phyloP scores from a whole-genome alignment of 2,888 invertebrate species.

The Eupeodes latifasciatus region DNA sequence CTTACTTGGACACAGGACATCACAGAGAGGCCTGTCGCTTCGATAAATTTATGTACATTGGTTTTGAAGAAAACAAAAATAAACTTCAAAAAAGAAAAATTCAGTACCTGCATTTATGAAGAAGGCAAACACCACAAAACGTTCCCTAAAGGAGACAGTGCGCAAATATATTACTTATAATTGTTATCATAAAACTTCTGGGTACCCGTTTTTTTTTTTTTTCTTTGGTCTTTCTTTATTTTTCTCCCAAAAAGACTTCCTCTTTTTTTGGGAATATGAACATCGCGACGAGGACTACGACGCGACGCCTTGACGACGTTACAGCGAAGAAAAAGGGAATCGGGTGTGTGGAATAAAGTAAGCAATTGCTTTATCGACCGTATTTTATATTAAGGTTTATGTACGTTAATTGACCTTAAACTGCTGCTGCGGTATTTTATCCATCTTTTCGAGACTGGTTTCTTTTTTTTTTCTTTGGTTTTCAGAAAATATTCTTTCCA shows the following conservation, averaged over 20 bases:
- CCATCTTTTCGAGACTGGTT: conserved; percentile 28
- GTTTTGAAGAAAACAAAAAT: conserved; percentile 13
- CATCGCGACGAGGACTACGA: too few species aligned
- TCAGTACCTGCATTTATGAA: neutral
- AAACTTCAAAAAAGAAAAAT: conserved; percentile 5
- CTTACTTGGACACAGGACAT: conserved; percentile 63
- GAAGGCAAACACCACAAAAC: conserved; percentile 52
- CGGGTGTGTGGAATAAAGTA: conserved; percentile 51
- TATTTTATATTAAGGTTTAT: conserved; percentile 69
- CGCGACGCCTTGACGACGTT: too few species aligned
- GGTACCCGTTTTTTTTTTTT: conserved; percentile 41
- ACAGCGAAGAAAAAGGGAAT: neutral
- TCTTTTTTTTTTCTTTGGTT: neutral
- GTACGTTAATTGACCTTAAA: conserved; percentile 71
- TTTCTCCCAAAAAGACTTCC: neutral
- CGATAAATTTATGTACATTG: conserved; percentile 63
- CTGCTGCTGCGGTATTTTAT: conserved; percentile 60
- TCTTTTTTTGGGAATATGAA: neutral
- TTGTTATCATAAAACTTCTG: conserved; percentile 76
- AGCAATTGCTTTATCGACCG: conserved; percentile 70
- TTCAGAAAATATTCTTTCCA: too few species aligned
- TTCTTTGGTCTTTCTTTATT: neutral
- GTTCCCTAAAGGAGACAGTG: conserved; percentile 64
- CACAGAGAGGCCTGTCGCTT: conserved; percentile 46
- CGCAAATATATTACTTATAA: conserved; percentile 76